phyloP scores from a whole-genome alignment of 2,113 vertebrate species.

The Sorex fumeus region DNA sequence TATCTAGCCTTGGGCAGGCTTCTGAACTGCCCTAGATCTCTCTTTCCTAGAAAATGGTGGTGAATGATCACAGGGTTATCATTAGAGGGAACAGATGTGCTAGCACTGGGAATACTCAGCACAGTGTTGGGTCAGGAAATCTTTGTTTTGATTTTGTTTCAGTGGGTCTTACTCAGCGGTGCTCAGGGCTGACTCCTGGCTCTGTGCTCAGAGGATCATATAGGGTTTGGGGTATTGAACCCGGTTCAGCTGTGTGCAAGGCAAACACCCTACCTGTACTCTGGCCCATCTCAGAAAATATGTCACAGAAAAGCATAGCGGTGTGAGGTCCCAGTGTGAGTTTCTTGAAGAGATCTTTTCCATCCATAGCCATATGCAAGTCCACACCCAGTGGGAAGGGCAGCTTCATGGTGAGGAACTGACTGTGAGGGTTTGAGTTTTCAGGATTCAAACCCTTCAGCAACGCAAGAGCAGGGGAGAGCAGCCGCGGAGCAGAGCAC shows the following conservation, averaged over 20 bases:
- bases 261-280: too few relatives aligned
- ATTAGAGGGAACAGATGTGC: not conserved
- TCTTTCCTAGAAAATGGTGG: slow-evolving; percentile 52
- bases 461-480: not conserved
- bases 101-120: not conserved
- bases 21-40: not conserved
- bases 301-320: not conserved
- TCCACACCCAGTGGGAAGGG: not conserved
- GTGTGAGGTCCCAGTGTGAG: not conserved
- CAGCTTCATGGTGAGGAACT: not conserved
- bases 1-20: slow-evolving; percentile 35
- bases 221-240: too few relatives aligned
- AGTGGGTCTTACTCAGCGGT: too few relatives aligned
- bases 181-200: too few relatives aligned
- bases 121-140: not conserved
- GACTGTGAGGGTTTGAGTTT: not conserved
- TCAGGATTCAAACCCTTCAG: slow-evolving; percentile 9
- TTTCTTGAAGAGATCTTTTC: slow-evolving; percentile 4
- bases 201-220: too few relatives aligned
- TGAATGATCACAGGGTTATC: not conserved
- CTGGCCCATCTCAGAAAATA: not conserved
- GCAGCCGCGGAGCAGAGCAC: not conserved
- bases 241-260: too few relatives aligned
- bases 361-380: not conserved
- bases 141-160: not conserved